Evolutionary conservation across 1,140 invertebrate species (phyloP), one percentile per base, ranked within the genome.

Genomic region (Drosophila mauritiana): DNA sequence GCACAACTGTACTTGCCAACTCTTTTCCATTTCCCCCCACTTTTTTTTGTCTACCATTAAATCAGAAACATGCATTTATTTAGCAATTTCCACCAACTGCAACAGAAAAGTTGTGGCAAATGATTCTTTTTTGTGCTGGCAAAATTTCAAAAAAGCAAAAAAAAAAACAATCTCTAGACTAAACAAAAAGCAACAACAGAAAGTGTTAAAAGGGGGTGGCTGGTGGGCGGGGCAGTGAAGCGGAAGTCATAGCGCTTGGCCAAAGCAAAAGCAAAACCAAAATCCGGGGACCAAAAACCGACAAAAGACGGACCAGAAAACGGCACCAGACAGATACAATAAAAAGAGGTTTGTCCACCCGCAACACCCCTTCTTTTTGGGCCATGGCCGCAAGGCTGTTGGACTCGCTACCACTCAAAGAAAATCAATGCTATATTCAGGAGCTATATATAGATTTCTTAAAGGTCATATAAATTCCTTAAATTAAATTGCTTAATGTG

Each of bases 61-160:
- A 84, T 90, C 85, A 79, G 80, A 73, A 90, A 79, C 85, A 90
- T 81, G 85, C 85, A 90, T 90, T 90, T 90, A 90, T 90, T 90
- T 90, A 76, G 85, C 85, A 84, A 90, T 90, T 90, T 90, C 64
- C 82, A 57, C 42, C 62, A 62, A 64, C 58, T 49, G 68, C 54
- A 61, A 75, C 37, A 27, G 70, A 59, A 69, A 69, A 74, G 54
- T 52, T 45, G 20, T 54, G 49, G 49, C 75, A 76, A 85, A 74
- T 73, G 72, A 73, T 53, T 79, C 46, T 25, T 46, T 37, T 58
- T 46, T 46, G 20, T 57, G 43, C 42, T 85, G 81, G 78, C 81
- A 78, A 86, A 86, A 78, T 86, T 86, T 86, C 78, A 84, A 84
- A 84, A 84, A 74, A 13, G 20, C 27, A 68, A 68, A 39, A 55